Conservation (phyloP, 2,888 invertebrate species). For the Petrolisthes cinctipes region DNA sequence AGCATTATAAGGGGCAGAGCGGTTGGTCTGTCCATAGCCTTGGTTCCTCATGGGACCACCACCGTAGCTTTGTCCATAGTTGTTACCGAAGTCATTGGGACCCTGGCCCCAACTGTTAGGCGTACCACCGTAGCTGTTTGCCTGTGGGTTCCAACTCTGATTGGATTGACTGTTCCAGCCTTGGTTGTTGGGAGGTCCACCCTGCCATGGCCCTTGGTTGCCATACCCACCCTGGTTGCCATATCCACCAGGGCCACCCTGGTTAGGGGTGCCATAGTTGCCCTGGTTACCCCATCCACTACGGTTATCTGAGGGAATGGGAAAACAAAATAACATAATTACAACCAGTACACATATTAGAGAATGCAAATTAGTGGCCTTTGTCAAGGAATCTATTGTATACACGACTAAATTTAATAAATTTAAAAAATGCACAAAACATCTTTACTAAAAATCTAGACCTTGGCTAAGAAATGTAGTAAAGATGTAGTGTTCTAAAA, state of each 20-base stretch:
- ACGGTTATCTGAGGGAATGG: constrained; percentile 38
- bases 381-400: too few species aligned
- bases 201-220: constrained; percentile 60
- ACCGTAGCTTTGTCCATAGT: constrained; percentile 86
- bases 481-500: too few species aligned
- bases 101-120: constrained; percentile 56
- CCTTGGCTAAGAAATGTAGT: too few species aligned
- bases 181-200: constrained; percentile 58
- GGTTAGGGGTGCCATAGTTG: constrained; percentile 66
- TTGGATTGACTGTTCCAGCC: constrained; percentile 53
- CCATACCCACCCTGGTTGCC: constrained; percentile 60
- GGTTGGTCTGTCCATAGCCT: constrained; percentile 57
- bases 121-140: constrained; percentile 58
- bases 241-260: constrained; percentile 73
- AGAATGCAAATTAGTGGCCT: too few species aligned
- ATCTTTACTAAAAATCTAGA: too few species aligned
- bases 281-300: constrained; percentile 63
- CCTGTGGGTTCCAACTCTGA: constrained; percentile 48
- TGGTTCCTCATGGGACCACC: constrained; percentile 84
- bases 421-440: too few species aligned
- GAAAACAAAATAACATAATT: neutral
- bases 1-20: constrained; percentile 62
- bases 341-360: too few species aligned
- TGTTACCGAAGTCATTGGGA: constrained; percentile 76
- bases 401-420: too few species aligned